Evolutionary conservation across 2,888 invertebrate species (phyloP), one percentile per base, ranked within the genome.

Genomic region (Maniola hyperantus): DNA sequence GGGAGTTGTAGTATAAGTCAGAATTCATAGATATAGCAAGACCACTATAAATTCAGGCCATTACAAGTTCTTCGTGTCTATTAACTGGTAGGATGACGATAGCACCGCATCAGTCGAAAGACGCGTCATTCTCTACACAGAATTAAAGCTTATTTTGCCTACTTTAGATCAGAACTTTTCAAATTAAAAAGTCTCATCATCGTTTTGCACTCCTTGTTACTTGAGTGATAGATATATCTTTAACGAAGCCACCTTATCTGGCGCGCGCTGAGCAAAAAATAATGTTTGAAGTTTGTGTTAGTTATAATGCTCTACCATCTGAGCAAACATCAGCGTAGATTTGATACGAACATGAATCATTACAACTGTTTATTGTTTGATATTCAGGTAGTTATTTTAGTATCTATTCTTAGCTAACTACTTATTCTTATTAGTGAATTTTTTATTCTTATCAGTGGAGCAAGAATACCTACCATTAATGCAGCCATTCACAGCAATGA

Each of bases 311-410:
- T 26, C 50, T 50, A 50, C 50, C 20, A 18, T 0, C 48, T 26
- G 50, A 20, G 50, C 50, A 51, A 51, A 51, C 26, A 26, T 50
- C 20, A 51, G 50, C 26, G 50, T 50, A 20, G 50, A 20, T 51
- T 51, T 51, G 6, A 51, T 51, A 26, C 4, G 10, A 20, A 4
- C 5, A 13, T 51, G 50, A 51, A 5, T 51, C 50, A 51, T 51
- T 51, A 26, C 50, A 51, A 51, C 20, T 11, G 11, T 51, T 11
- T 51, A 51, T 26, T 13, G 50, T 26, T 51, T 48, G 8, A 18
- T 7, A 18, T 7, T 18, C n/a, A 18, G 2, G 18, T 48, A 15
- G 15, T 15, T 48, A 10, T 26, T 26, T 26, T 26, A 39, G 39
- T 11, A 15, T 18, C 48, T 48, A 18, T 48, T 48, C 48, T 7